phyloP scores from a whole-genome alignment of 2,113 vertebrate genomes.

The Nesoenas mayeri region DNA sequence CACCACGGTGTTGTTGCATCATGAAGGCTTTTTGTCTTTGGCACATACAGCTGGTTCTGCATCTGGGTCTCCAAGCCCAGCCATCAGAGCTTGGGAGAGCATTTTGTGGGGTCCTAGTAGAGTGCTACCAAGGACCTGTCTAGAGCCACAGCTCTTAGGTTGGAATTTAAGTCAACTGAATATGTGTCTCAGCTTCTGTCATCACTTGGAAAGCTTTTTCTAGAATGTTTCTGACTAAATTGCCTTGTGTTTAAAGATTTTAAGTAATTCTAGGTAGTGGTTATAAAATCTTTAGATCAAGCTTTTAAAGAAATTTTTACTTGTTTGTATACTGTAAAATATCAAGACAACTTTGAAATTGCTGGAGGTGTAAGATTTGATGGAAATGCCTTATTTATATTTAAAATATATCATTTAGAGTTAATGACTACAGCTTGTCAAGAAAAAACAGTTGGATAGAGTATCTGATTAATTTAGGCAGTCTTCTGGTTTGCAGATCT shows the following conservation, averaged over 20 bases:
- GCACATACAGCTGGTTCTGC: neutral
- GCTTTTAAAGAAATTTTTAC: neutral
- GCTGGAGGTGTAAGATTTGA: neutral
- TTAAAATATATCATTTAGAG: neutral
- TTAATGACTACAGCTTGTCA: neutral
- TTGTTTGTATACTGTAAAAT: neutral
- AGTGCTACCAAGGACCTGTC: neutral
- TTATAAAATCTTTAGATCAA: neutral
- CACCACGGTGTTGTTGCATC: rapidly evolving
- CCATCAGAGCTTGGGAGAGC: neutral
- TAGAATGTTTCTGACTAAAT: neutral
- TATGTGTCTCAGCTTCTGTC: neutral
- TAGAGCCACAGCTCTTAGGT: neutral
- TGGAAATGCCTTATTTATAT: neutral
- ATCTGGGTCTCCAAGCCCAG: neutral
- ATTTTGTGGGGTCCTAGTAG: neutral
- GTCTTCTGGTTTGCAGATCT: neutral
- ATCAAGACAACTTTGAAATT: neutral
- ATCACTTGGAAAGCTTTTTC: neutral
- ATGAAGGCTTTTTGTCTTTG: neutral
- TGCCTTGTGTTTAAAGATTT: neutral
- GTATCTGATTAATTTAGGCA: neutral
- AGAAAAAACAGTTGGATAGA: neutral
- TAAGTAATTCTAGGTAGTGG: neutral
- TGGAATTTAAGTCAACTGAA: neutral